These are phyloP conservation scores for Redunca redunca DNA, from an alignment of 2,113 vertebrate genomes.

Conservation along the genomic window DNA sequence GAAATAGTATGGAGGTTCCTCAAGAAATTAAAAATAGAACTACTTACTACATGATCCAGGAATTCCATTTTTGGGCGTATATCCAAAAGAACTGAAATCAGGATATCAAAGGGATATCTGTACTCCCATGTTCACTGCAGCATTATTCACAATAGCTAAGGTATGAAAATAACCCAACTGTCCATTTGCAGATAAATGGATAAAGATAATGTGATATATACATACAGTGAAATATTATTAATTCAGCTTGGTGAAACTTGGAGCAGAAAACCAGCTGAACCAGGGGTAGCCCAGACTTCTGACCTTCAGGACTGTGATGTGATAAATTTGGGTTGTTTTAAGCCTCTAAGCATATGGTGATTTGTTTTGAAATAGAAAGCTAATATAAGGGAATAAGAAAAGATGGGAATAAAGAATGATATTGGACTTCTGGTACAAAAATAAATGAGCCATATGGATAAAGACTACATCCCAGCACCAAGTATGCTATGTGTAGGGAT, in stretches of 20 bases:
- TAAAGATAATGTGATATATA: neutral
- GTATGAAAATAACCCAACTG: neutral
- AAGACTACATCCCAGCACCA: neutral
- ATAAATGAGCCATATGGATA: neutral
- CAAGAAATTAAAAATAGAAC: neutral
- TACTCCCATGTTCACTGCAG: neutral
- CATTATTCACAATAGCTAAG: neutral
- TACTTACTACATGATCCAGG: neutral
- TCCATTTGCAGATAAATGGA: neutral
- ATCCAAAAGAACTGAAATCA: neutral
- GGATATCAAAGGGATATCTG: neutral
- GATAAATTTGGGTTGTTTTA: neutral
- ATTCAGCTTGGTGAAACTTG: neutral
- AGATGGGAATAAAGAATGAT: neutral
- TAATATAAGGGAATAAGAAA: neutral
- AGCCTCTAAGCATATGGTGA: neutral
- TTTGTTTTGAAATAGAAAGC: neutral
- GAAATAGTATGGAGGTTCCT: neutral
- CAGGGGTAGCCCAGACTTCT: neutral
- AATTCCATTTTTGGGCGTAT: neutral
- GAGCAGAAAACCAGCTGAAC: neutral
- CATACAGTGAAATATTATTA: neutral
- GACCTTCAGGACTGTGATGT: neutral
- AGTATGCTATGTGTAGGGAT: neutral
- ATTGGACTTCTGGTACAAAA: neutral